These are phyloP conservation scores for Chascanopsetta lugubris DNA, from an alignment of 2,113 vertebrate genomes.

Conservation along the genomic window DNA sequence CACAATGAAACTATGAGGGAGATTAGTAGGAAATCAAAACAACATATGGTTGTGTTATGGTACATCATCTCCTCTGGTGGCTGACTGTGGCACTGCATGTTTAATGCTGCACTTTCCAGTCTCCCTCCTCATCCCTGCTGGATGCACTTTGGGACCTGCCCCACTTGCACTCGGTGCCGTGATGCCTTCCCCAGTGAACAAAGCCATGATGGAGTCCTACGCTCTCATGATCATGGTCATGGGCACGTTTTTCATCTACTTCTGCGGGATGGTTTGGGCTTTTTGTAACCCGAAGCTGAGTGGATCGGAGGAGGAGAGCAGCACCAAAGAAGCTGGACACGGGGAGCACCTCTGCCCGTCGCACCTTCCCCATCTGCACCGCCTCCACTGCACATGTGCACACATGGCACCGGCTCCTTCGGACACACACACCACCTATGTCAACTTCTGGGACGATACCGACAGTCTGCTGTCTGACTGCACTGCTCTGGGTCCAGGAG, in stretches of 20 bases:
- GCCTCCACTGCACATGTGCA: constrained; percentile 25
- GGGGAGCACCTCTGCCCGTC: constrained; percentile 23
- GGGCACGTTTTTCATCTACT: constrained; percentile 81
- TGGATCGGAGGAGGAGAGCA: constrained; percentile 61
- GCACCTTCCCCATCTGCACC: not conserved
- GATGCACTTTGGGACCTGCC: not conserved
- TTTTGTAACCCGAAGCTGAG: constrained; percentile 83
- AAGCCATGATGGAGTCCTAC: constrained; percentile 83
- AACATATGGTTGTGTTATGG: too few species aligned
- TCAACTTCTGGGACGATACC: constrained; percentile 55
- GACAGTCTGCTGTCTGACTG: constrained; percentile 57
- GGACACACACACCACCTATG: constrained; percentile 46
- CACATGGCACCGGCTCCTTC: constrained; percentile 33
- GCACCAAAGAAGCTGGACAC: constrained; percentile 10
- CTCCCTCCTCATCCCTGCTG: not conserved
- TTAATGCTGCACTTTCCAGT: constrained; percentile 3
- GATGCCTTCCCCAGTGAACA: constrained; percentile 76
- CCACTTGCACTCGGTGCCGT: constrained; percentile 5
- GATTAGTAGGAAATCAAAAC: too few species aligned
- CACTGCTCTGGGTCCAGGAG: constrained; percentile 38
- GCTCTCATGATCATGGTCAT: constrained; percentile 82
- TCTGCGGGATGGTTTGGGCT: constrained; percentile 84
- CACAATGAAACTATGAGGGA: too few species aligned
- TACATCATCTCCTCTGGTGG: too few species aligned
- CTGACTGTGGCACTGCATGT: too few species aligned